Conservation (phyloP, 1,140 invertebrate genomes). For the Muscidifurax raptorellus region DNA sequence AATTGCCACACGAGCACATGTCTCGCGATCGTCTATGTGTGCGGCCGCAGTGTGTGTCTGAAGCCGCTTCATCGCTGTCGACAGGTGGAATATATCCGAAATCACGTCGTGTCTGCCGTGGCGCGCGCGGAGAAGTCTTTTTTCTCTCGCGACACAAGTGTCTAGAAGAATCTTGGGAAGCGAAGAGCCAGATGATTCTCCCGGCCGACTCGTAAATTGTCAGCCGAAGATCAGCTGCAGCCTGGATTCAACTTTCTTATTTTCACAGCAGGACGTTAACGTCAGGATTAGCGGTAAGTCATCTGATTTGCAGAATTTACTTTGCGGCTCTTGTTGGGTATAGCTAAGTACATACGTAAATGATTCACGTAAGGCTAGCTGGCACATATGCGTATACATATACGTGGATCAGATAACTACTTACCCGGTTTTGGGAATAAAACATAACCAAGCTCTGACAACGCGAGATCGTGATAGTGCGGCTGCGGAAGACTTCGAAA, state of each 20-base stretch:
- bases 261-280: background rate
- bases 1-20: slow-evolving; percentile 68
- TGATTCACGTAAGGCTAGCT: no score
- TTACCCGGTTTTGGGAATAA: background rate
- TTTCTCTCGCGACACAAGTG: background rate
- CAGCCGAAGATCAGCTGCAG: background rate
- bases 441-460: background rate
- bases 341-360: no score
- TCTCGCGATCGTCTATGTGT: slow-evolving; percentile 51
- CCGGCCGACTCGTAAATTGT: background rate
- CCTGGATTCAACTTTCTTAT: background rate
- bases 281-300: background rate
- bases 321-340: background rate
- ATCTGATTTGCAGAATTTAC: background rate
- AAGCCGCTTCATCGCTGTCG: slow-evolving; percentile 50
- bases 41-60: slow-evolving; percentile 16
- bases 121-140: slow-evolving; percentile 12
- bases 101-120: slow-evolving; percentile 23
- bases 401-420: no score
- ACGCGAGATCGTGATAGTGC: slow-evolving; percentile 28
- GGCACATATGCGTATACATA: no score
- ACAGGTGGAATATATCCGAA: slow-evolving; percentile 37
- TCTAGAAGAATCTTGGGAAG: background rate
- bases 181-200: background rate
- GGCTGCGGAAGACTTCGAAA: background rate